Conservation (phyloP, 30 jellyfish, hydroid and myxozoan species). For the Chrysaora quinquecirrha region DNA sequence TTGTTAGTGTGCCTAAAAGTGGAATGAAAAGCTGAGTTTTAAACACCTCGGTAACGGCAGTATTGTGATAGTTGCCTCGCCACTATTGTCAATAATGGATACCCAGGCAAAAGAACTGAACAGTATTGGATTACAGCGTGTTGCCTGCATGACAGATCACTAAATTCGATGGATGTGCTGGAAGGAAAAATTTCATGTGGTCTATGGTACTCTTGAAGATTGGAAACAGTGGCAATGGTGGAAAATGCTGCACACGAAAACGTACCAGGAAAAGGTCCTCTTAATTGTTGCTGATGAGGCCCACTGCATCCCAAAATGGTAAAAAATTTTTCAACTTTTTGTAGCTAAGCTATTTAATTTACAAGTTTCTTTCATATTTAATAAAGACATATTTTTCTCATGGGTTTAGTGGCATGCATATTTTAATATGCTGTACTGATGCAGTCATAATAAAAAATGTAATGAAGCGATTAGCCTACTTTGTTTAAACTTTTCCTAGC, state of each 20-base stretch:
- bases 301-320: slow-evolving; percentile 37
- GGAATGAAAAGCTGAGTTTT: no score
- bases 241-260: slow-evolving; percentile 19
- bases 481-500: no score
- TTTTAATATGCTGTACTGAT: no score
- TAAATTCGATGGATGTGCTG: background rate
- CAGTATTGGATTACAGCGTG: background rate
- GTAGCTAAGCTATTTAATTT: no score
- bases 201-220: slow-evolving; percentile 20
- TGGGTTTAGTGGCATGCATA: no score
- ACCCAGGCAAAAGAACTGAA: slow-evolving; percentile 10
- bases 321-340: background rate
- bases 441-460: no score
- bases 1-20: no score
- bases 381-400: no score
- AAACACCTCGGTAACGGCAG: no score
- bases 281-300: slow-evolving; percentile 56
- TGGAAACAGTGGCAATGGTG: slow-evolving; percentile 24
- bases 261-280: slow-evolving; percentile 22
- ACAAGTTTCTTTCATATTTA: no score
- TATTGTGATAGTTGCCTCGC: slow-evolving; percentile 14
- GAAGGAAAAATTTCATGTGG: background rate
- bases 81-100: slow-evolving; percentile 20
- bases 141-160: slow-evolving; percentile 17
- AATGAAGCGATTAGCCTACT: no score